phyloP scores from a whole-genome alignment of 1,140 invertebrate species.

The Macrosteles quadrilineatus region DNA sequence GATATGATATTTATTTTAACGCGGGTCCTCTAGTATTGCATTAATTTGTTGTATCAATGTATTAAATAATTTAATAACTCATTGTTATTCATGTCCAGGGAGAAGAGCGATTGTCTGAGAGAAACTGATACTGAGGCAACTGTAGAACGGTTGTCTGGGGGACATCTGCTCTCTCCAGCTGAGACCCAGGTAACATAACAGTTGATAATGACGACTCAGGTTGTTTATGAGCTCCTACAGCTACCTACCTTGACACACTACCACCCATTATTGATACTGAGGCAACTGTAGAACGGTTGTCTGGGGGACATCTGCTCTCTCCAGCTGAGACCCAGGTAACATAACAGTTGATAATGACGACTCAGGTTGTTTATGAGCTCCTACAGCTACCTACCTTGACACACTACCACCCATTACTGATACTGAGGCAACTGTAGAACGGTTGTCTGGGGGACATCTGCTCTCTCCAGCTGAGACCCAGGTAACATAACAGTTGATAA shows the following conservation, averaged over 20 bases:
- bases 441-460: constrained; percentile 44
- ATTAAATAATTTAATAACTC: too few species aligned
- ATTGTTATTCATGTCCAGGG: constrained; percentile 62
- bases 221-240: neutral
- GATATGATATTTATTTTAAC: too few species aligned
- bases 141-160: constrained; percentile 43
- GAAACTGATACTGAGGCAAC: constrained; percentile 37
- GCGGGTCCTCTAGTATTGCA: too few species aligned
- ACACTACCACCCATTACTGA: too few species aligned
- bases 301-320: constrained; percentile 48
- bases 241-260: too few species aligned
- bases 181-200: constrained; percentile 50
- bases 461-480: constrained; percentile 52
- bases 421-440: constrained; percentile 44
- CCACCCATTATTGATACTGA: constrained; percentile 39
- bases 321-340: constrained; percentile 51
- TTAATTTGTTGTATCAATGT: too few species aligned
- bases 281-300: constrained; percentile 44
- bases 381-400: too few species aligned
- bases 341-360: neutral
- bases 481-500: constrained; percentile 36
- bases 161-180: constrained; percentile 50
- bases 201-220: neutral
- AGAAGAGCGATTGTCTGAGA: constrained; percentile 52
- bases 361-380: neutral